Conservation (phyloP, 2,113 vertebrate genomes). For the Catharus bicknelli region DNA sequence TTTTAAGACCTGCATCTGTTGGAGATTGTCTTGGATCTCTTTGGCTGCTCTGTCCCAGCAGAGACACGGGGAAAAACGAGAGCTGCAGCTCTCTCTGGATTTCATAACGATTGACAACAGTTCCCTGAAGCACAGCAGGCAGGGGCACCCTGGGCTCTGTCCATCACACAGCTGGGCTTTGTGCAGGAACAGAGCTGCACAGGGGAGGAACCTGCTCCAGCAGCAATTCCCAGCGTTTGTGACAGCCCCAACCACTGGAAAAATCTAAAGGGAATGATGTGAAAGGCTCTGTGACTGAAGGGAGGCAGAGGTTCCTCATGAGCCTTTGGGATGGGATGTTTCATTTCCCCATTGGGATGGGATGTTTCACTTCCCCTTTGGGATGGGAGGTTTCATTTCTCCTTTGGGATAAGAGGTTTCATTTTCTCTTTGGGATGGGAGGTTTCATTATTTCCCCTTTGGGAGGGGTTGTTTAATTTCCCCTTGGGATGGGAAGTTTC, state of each 20-base stretch:
- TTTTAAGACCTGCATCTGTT: not conserved
- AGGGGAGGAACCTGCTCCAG: not conserved
- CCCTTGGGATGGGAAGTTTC: no score
- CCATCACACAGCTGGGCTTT: not conserved
- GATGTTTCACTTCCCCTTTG: no score
- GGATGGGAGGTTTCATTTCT: no score
- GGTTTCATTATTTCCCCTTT: no score
- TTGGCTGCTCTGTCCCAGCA: not conserved
- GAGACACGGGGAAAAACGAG: not conserved
- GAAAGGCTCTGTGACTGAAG: accelerated
- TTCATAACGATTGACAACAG: not conserved
- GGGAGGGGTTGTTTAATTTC: no score
- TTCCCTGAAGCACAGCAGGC: not conserved
- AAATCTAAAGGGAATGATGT: not conserved
- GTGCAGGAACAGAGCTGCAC: not conserved
- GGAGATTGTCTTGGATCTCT: not conserved
- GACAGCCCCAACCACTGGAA: not conserved
- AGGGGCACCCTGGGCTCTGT: accelerated
- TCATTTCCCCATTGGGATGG: no score
- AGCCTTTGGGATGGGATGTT: not conserved
- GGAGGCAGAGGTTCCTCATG: not conserved
- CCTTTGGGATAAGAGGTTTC: no score
- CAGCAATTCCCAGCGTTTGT: not conserved
- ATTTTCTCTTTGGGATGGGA: no score
- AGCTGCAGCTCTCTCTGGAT: not conserved